Evolutionary conservation across 2,888 invertebrate species (phyloP).

Genomic region (Cantharis rustica): DNA sequence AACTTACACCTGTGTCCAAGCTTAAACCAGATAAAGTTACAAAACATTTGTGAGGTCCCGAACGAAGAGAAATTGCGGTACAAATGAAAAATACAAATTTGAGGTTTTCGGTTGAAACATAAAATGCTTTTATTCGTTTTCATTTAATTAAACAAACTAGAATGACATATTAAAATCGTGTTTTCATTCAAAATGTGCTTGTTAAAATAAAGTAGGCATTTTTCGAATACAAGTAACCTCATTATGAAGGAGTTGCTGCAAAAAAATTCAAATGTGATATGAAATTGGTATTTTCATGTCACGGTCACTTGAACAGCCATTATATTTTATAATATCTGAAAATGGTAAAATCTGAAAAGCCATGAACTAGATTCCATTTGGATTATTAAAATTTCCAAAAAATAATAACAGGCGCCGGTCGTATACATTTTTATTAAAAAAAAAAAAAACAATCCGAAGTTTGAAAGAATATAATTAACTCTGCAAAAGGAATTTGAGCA

Average conservation of each 20-base stretch:
- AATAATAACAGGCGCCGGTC: neutral
- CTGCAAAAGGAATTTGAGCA: neutral
- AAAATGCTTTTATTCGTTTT: neutral
- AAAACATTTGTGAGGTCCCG: neutral
- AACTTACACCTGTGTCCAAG: neutral
- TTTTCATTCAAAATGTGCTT: neutral
- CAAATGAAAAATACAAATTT: neutral
- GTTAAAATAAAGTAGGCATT: neutral
- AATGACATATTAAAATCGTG: neutral
- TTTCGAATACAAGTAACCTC: neutral
- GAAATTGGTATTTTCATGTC: neutral
- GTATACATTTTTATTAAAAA: neutral
- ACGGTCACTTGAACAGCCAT: neutral
- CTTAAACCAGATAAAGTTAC: neutral
- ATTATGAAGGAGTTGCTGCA: neutral
- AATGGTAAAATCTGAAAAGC: neutral
- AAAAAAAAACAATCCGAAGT: neutral
- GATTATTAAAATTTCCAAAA: neutral
- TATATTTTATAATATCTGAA: neutral
- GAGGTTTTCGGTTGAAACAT: neutral
- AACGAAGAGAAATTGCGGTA: neutral
- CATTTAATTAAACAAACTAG: neutral
- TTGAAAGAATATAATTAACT: neutral
- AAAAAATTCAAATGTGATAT: neutral
- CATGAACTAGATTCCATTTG: neutral